phyloP scores from a whole-genome alignment of 2,113 vertebrate species.

The Gorsachius goisagi region DNA sequence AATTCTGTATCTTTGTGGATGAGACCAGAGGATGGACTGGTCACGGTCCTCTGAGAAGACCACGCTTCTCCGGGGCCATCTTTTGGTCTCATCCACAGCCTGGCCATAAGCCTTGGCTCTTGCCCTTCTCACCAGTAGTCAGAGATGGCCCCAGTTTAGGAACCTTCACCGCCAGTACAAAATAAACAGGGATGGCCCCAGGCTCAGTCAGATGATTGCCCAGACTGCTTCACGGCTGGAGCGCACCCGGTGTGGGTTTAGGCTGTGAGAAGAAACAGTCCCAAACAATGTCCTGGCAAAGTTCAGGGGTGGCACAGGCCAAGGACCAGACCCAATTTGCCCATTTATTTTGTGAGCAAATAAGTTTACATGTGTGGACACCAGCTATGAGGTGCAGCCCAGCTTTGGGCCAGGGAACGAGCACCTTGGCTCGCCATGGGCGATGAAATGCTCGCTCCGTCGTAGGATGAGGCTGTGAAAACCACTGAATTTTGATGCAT shows the following conservation, averaged over 20 bases:
- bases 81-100: neutral
- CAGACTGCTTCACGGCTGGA: neutral
- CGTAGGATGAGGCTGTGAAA: neutral
- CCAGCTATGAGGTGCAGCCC: neutral
- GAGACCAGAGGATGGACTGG: no score
- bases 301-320: neutral
- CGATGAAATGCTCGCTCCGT: neutral
- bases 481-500: neutral
- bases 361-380: neutral
- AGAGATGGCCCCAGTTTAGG: neutral
- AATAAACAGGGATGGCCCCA: no score
- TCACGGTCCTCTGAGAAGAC: neutral
- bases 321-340: neutral
- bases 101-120: neutral
- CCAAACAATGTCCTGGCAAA: neutral
- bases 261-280: neutral
- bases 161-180: neutral
- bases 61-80: neutral
- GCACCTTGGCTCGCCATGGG: neutral
- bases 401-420: neutral
- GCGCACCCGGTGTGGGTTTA: accelerated
- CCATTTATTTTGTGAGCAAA: neutral
- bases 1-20: neutral
- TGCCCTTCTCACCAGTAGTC: neutral
- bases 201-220: neutral